Conservation (phyloP, 2,888 invertebrate species). For the Eudasyphora cyanicolor region DNA sequence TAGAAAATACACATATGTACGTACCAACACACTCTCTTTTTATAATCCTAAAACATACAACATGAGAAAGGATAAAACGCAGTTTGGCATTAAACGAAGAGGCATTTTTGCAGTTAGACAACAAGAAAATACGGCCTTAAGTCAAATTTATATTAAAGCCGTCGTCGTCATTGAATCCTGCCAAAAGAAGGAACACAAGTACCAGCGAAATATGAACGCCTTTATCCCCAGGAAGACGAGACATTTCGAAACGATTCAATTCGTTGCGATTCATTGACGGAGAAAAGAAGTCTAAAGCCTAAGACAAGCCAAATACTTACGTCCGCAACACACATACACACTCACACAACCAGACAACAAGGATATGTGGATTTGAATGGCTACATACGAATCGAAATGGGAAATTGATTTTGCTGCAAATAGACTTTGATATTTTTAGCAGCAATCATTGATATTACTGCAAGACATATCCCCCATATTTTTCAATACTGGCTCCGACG, state of each 20-base stretch:
- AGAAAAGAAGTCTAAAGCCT: constrained; percentile 43
- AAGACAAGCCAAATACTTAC: constrained; percentile 38
- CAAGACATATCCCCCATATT: constrained; percentile 2
- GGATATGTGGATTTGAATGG: not conserved
- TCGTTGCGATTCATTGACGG: not conserved
- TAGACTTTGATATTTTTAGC: constrained; percentile 43
- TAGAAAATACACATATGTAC: not conserved
- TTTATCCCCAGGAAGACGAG: constrained; percentile 42
- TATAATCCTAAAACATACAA: constrained; percentile 42
- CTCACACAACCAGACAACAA: not conserved
- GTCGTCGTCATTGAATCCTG: too few relatives aligned
- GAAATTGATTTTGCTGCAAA: constrained; percentile 60
- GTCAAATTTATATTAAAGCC: constrained; percentile 57
- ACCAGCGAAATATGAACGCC: constrained; percentile 19
- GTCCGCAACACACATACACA: not conserved
- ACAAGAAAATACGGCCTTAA: constrained; percentile 44
- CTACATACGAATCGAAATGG: constrained; percentile 31
- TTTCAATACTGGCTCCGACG: not conserved
- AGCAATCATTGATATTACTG: constrained; percentile 55
- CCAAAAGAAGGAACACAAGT: not conserved
- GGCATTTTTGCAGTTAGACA: not conserved
- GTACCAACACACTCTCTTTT: constrained; percentile 43
- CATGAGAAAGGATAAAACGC: not conserved
- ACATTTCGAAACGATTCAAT: constrained; percentile 53
- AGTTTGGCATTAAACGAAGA: not conserved